Evolutionary conservation across 2,888 invertebrate genomes (phyloP), one percentile per base, ranked within the genome.

Genomic region (Microplitis deprimator): DNA sequence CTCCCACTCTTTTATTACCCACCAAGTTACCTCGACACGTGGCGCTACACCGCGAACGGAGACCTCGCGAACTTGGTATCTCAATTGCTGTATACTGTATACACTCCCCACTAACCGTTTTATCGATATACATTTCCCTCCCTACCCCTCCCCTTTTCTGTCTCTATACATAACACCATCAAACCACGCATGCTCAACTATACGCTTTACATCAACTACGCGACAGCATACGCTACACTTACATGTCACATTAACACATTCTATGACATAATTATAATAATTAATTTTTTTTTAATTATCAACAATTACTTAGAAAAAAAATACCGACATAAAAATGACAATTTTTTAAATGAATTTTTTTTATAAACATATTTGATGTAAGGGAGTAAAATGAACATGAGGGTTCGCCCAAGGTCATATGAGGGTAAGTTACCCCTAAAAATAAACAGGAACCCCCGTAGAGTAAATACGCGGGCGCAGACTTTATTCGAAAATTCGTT

Each of bases 61-160:
- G 89, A 89, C 89, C 89, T 89, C 89, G 89, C 85, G 87, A 89
- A 90, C 87, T 83, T 82, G 73, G 76, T 79, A 77, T 76, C 81
- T 77, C 68, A 80, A 80, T 80, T 79, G 80, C 82, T 75, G 75
- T 75, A 70, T 50, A 41, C 82, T 75, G 75, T 75, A 70, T 40
- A 41, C n/a, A 68, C 69, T 82, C 77, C 80, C 76, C 80, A 72
- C 62, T 50, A 75, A 73, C 50, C 69, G 8, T 71, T 73, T 77
- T 81, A 79, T 71, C 50, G 50, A 73, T 38, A 38, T 59, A 20
- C 59, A 41, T 74, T 79, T 29, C 75, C 73, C 76, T 70, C 71
- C 73, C 73, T 39, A 74, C 60, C 62, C 59, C 50, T 7, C 61
- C 5, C 65, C 60, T 20, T 39, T 40, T 29, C 20, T 29, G 29